phyloP scores from a whole-genome alignment of 2,113 vertebrate genomes.

The Dromiciops gliroides region DNA sequence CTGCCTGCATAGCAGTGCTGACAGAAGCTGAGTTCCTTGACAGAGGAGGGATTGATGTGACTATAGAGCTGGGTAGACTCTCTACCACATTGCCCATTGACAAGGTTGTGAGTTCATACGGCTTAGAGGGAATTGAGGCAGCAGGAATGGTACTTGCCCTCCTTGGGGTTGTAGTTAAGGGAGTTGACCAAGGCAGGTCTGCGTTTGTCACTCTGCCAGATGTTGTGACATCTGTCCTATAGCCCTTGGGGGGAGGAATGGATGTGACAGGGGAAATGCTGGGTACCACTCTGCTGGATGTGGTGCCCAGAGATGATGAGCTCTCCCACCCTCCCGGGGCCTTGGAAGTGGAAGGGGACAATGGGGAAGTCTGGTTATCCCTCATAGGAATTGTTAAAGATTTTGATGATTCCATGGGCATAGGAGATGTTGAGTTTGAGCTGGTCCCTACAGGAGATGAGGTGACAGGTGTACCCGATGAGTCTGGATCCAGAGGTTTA shows the following conservation, averaged over 20 bases:
- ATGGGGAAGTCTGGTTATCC: background rate
- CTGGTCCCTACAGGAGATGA: background rate
- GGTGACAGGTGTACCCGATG: background rate
- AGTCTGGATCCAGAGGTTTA: background rate
- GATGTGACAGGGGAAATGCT: background rate
- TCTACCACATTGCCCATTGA: background rate
- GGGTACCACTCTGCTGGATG: background rate
- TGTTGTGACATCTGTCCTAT: background rate
- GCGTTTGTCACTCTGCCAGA: background rate
- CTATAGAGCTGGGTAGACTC: background rate
- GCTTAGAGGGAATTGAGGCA: background rate
- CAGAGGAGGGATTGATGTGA: background rate
- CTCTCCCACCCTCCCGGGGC: background rate
- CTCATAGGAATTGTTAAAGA: background rate
- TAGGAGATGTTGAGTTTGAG: background rate
- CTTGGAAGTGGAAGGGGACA: background rate
- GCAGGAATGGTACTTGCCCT: background rate
- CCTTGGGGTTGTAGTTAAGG: background rate
- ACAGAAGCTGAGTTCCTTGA: background rate
- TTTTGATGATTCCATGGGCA: background rate
- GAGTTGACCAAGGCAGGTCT: background rate
- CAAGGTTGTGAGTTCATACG: background rate
- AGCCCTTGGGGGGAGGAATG: background rate
- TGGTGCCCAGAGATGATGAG: background rate
- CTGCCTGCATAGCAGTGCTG: background rate